A percentile compares a stretch with the other conserved stretches of the same genome.
These are phyloP conservation scores for Siniperca scherzeri DNA, from an alignment of 2,797 vertebrate genomes.

Conservation along the genomic window DNA sequence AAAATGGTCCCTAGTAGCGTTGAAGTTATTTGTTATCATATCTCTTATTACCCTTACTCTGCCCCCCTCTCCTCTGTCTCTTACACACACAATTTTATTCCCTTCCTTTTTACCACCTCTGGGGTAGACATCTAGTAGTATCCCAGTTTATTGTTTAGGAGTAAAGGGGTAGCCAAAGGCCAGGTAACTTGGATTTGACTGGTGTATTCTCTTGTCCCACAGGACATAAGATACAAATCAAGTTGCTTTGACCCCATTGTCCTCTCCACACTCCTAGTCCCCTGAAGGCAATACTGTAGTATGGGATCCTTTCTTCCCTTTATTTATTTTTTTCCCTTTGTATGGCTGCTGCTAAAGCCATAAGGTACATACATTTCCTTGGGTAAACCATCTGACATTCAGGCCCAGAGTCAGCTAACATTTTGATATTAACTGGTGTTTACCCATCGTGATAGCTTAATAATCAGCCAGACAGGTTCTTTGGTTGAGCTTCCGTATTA, in stretches of 20 bases:
- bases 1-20: background rate
- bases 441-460: constrained; percentile 73
- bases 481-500: constrained; percentile 58
- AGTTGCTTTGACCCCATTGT: constrained; percentile 87
- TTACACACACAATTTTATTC: constrained; percentile 48
- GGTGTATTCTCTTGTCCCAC: constrained; percentile 81
- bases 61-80: constrained; percentile 26
- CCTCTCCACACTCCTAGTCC: constrained; percentile 81
- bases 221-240: constrained; percentile 86
- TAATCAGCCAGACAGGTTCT: constrained; percentile 57
- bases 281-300: constrained; percentile 80
- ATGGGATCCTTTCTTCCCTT: constrained; percentile 78
- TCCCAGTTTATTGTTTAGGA: constrained; percentile 84
- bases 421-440: constrained; percentile 83
- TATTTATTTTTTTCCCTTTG: constrained; percentile 83
- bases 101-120: constrained; percentile 57
- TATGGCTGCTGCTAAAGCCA: constrained; percentile 77
- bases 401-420: constrained; percentile 63
- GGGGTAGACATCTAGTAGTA: constrained; percentile 73
- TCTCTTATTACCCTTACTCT: constrained; percentile 22
- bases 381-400: constrained; percentile 76
- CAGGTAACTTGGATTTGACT: constrained; percentile 83
- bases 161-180: constrained; percentile 80
- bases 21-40: constrained; percentile 40
- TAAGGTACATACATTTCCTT: constrained; percentile 84